A percentile compares a stretch with the other conserved stretches of the same genome.
Conservation (phyloP, 2,888 invertebrate species). For the Platypus cylindrus region DNA sequence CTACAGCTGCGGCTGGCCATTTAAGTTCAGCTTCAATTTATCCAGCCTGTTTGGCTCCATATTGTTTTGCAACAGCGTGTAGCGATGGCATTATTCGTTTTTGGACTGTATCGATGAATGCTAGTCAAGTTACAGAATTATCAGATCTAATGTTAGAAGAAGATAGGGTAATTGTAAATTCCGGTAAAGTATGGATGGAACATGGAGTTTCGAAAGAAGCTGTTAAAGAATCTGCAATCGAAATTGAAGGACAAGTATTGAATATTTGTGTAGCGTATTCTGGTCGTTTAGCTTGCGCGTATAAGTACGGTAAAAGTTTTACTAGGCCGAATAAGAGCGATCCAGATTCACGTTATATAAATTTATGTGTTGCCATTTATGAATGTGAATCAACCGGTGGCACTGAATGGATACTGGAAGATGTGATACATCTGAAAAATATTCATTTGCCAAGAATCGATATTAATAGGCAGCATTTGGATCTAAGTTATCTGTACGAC, state of each 20-base stretch:
- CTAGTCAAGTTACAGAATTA: constrained; percentile 23
- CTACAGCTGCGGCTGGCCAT: constrained; percentile 92
- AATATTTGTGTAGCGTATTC: constrained; percentile 96
- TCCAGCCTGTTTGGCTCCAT: constrained; percentile 97
- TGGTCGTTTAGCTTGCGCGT: constrained; percentile 93
- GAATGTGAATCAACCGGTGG: constrained; percentile 99
- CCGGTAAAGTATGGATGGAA: constrained; percentile 33
- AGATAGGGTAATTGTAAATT: constrained; percentile 29
- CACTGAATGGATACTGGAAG: constrained; percentile 87
- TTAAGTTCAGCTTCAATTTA: constrained; percentile 95
- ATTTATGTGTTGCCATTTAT: constrained; percentile 89
- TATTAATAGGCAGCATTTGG: constrained; percentile 70
- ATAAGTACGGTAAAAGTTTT: constrained; percentile 84
- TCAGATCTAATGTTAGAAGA: constrained; percentile 30
- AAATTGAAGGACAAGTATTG: constrained; percentile 60
- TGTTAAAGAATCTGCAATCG: constrained; percentile 51
- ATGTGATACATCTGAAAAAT: constrained; percentile 87
- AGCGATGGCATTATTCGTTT: constrained; percentile 85
- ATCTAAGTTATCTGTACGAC: constrained; percentile 71
- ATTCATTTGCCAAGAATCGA: constrained; percentile 75
- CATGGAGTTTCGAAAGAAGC: constrained; percentile 39
- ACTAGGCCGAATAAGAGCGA: constrained; percentile 65
- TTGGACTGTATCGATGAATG: constrained; percentile 47
- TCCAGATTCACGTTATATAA: constrained; percentile 73
- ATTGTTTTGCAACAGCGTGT: constrained; percentile 90